Conservation (phyloP, 2,797 vertebrate species). For the Crypturellus tataupa region DNA sequence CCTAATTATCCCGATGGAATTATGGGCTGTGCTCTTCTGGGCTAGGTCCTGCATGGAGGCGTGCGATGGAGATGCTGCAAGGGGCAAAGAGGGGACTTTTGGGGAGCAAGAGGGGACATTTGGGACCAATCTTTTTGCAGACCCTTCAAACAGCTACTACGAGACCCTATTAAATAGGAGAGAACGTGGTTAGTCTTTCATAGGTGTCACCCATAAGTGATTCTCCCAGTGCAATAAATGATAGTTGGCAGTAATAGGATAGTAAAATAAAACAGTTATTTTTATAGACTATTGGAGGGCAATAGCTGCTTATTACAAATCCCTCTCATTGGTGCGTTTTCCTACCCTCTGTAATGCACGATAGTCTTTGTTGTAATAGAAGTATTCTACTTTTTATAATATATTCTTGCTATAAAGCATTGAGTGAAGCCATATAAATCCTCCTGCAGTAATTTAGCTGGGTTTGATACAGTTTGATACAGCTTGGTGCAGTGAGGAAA, state of each 20-base stretch:
- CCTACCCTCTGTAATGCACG: neutral
- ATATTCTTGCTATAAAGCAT: neutral
- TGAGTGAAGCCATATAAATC: neutral
- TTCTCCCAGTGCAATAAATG: neutral
- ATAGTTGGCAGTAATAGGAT: no score
- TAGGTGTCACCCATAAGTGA: neutral
- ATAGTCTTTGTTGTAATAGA: neutral
- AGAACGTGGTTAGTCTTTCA: neutral
- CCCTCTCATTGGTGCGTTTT: neutral
- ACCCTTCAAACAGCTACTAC: neutral
- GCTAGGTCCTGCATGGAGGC: neutral
- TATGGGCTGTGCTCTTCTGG: neutral
- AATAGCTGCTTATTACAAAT: neutral
- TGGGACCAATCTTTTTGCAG: neutral
- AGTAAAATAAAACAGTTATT: neutral
- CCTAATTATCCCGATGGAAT: neutral
- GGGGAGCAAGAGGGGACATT: neutral
- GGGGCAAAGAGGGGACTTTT: neutral
- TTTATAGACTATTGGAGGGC: neutral
- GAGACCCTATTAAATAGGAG: neutral
- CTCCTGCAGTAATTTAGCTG: neutral
- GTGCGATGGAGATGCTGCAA: neutral
- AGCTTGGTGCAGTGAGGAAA: neutral
- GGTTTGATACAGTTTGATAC: neutral
- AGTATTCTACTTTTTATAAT: neutral